These are phyloP conservation scores for Pavo muticus DNA, from an alignment of 2,113 vertebrate species.

Conservation along the genomic window DNA sequence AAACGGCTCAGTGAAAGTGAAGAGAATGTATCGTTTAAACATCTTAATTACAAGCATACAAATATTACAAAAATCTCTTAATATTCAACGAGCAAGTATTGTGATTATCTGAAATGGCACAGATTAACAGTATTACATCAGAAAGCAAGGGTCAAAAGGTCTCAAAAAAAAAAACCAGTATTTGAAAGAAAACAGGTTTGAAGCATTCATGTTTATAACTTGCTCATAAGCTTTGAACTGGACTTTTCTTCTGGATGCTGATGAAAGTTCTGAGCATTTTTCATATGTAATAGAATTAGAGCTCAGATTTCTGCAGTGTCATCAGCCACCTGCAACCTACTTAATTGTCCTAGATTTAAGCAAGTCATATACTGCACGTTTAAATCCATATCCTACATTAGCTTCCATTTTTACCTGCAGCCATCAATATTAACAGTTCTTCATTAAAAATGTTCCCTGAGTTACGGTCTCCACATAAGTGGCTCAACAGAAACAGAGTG, in stretches of 20 bases:
- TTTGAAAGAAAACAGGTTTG: conserved; percentile 20
- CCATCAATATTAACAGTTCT: neutral
- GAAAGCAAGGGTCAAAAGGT: conserved; percentile 21
- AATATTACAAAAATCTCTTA: conserved; percentile 8
- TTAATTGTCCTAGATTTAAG: conserved; percentile 34
- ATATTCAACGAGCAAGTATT: conserved; percentile 18
- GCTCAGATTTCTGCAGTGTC: conserved; percentile 10
- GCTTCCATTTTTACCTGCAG: neutral
- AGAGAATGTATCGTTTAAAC: neutral
- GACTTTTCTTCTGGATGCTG: neutral
- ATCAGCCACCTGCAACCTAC: neutral
- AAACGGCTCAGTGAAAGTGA: neutral
- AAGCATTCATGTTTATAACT: conserved; percentile 3
- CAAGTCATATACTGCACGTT: neutral
- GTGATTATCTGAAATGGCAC: conserved; percentile 29
- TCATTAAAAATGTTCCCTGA: neutral
- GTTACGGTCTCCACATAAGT: neutral
- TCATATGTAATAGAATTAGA: neutral
- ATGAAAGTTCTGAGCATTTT: neutral
- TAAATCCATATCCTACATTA: conserved; percentile 4
- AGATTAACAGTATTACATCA: neutral
- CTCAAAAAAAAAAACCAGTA: neutral
- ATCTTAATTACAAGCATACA: conserved; percentile 4
- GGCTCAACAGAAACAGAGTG: neutral
- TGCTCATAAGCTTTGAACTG: neutral